These are phyloP conservation scores for Lasioglossum albipes DNA, from an alignment of 1,140 invertebrate species.

Conservation along the genomic window DNA sequence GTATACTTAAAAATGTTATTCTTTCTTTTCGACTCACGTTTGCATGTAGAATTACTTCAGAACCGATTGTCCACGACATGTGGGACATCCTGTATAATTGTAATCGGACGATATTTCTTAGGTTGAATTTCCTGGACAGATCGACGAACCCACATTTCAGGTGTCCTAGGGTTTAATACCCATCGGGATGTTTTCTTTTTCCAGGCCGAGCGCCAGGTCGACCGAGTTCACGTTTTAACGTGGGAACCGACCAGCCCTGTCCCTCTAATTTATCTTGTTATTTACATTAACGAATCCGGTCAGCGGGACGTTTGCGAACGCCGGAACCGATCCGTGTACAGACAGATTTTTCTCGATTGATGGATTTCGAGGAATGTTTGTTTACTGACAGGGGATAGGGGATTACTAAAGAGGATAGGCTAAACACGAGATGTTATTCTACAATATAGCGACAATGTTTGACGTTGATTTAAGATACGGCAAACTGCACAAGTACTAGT, in stretches of 20 bases:
- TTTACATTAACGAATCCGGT: conserved; percentile 35
- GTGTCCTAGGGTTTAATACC: not conserved
- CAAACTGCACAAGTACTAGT: not conserved
- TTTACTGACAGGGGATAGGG: not conserved
- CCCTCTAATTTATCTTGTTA: conserved; percentile 29
- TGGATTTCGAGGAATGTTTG: not conserved
- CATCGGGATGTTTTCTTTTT: not conserved
- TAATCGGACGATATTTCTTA: too few relatives aligned
- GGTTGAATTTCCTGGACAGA: too few relatives aligned
- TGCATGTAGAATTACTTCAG: too few relatives aligned
- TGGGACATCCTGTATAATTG: too few relatives aligned
- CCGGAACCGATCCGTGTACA: not conserved
- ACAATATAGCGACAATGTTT: not conserved
- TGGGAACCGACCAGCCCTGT: not conserved
- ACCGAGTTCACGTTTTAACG: conserved; percentile 1
- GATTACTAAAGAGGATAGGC: too few relatives aligned
- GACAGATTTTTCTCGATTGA: not conserved
- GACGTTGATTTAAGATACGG: not conserved
- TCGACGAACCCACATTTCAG: too few relatives aligned
- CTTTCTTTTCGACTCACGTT: too few relatives aligned
- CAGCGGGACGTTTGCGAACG: conserved; percentile 22
- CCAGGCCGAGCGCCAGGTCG: not conserved
- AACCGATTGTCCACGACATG: too few relatives aligned
- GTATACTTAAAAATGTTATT: too few relatives aligned
- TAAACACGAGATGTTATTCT: not conserved